Evolutionary conservation across 92 coral and sea anemone species (phyloP), one percentile per base, ranked within the genome.

Genomic region (Palythoa caribaeorum): DNA sequence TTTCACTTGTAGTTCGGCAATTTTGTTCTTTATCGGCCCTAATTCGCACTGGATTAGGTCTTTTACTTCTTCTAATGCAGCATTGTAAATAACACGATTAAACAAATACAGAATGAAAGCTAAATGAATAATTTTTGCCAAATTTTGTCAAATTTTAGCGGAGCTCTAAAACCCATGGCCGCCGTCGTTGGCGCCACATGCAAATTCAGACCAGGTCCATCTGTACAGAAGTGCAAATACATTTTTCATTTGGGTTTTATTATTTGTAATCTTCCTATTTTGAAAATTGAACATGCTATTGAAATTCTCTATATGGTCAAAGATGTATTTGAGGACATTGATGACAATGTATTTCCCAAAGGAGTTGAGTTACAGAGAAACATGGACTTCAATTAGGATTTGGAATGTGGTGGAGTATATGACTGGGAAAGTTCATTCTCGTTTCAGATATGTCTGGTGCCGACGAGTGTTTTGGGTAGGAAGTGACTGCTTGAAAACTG

Each of bases 251-350:
- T 90, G 17, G 90, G 73, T 37, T 80, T 55, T 66, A 38, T 90
- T 71, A 51, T 90, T 39, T 68, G 19, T 7, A 79, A 90, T 87
- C 57, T 86, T 71, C 91, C 88, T 80, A 77, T 90, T 35, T 87
- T 87, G 68, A 90, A 80, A 71, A 51, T 80, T 38, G 74, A 80
- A 68, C 90, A 90, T 90, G 93, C 88, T 54, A 37, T 62, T 21
- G 90, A 80, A 73, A 90, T 90, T 73, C 63, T 84, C 16, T 75
- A 71, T 50, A 81, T 90, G 93, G 74, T 83, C 40, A 84, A 76
- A 59, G 93, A 87, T 79, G 63, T 73, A 28, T 90, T 90, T 79
- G 90, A 74, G 9, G 90, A 90, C 83, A 72, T 90, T 73, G 80
- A 86, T 50, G 77, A 73, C 11, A 72, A 15, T 7, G 53, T 36